A percentile compares a stretch with the other conserved stretches of the same genome.
Evolutionary conservation across 2,888 invertebrate species (phyloP).

Genomic region (Sesamia inferens): DNA sequence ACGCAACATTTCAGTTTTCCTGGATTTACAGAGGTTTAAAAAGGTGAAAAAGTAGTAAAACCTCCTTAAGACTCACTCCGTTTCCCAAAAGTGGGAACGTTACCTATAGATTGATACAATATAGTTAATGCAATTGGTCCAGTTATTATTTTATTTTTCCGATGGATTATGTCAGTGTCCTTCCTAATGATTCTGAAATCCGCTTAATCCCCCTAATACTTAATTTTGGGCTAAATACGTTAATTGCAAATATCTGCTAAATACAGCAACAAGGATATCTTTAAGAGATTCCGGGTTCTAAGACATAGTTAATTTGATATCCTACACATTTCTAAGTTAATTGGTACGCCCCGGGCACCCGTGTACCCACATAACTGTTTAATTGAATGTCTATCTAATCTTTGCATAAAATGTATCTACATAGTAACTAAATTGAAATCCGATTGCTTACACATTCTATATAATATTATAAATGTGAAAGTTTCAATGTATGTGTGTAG

Average conservation of each 20-base stretch:
- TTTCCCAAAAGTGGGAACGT: neutral
- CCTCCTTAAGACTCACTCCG: neutral
- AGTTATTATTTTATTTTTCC: neutral
- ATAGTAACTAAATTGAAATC: constrained; percentile 22
- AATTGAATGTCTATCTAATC: constrained; percentile 58
- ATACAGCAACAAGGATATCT: constrained; percentile 20
- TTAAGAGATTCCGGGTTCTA: constrained; percentile 28
- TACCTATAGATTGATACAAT: no score
- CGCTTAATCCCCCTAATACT: neutral
- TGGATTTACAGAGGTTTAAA: no score
- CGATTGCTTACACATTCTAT: neutral
- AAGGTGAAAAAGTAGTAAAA: no score
- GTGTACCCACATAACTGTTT: constrained; percentile 46
- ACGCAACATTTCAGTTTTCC: no score
- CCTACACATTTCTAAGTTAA: constrained; percentile 58
- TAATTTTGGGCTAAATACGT: neutral
- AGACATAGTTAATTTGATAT: constrained; percentile 56
- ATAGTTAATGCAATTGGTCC: neutral
- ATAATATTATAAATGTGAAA: no score
- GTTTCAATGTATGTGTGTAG: no score
- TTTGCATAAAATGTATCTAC: constrained; percentile 44
- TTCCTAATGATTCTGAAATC: neutral
- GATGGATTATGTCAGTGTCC: neutral
- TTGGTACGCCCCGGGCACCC: constrained; percentile 44
- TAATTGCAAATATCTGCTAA: constrained; percentile 1